phyloP scores from a whole-genome alignment of 1,140 invertebrate species.

The Leptinotarsa lineolata region DNA sequence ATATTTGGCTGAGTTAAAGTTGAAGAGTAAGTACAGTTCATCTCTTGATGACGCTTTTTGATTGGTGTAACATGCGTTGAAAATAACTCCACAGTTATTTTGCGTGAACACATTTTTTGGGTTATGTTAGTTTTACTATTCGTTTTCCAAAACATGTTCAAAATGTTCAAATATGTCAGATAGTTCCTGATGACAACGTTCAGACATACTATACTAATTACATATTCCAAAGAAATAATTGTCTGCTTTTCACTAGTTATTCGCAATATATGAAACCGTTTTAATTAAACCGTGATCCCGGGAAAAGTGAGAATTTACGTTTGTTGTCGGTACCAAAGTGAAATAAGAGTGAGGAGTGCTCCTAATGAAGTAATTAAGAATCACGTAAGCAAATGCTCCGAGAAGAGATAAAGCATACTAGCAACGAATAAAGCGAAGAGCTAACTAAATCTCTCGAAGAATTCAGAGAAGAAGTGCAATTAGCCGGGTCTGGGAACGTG shows the following conservation, averaged over 20 bases:
- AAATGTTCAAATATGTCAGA: no score
- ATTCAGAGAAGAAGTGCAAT: slow-evolving; percentile 47
- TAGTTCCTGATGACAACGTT: no score
- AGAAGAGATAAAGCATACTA: slow-evolving; percentile 44
- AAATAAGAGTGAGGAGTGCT: slow-evolving; percentile 30
- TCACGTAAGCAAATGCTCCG: slow-evolving; percentile 48
- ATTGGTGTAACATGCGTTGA: no score
- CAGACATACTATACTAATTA: no score
- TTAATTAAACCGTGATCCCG: slow-evolving; percentile 38
- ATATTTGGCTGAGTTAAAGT: no score
- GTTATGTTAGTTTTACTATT: neutral
- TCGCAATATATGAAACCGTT: slow-evolving; percentile 37
- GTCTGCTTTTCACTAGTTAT: slow-evolving; percentile 18
- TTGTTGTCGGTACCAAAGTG: slow-evolving; percentile 34
- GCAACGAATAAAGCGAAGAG: slow-evolving; percentile 43
- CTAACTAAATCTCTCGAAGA: slow-evolving; percentile 46
- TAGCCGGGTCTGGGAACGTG: slow-evolving; percentile 44
- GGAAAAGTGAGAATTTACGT: slow-evolving; percentile 21
- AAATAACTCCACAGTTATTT: no score
- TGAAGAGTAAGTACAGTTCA: no score
- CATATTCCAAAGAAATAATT: no score
- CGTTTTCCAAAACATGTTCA: neutral
- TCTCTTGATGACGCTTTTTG: no score
- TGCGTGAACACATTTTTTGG: no score
- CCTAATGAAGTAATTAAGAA: slow-evolving; percentile 50